Percentiles rank a stretch among this genome's conserved stretches.
phyloP scores from a whole-genome alignment of 2,113 vertebrate species.

The Alectura lathami region DNA sequence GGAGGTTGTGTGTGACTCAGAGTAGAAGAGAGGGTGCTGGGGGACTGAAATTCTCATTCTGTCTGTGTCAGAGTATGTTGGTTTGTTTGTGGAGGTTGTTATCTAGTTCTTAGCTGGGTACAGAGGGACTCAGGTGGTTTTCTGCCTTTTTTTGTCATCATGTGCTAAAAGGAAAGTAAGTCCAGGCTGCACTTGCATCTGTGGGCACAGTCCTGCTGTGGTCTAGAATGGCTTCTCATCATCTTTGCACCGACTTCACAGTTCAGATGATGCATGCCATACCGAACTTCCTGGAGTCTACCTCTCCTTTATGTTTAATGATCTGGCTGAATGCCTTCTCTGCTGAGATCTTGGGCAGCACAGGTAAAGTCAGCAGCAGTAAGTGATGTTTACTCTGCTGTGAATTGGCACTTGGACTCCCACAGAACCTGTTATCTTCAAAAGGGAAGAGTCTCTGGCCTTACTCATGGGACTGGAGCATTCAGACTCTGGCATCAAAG shows the following conservation, averaged over 20 bases:
- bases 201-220: background rate
- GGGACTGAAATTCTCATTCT: background rate
- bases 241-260: background rate
- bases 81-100: background rate
- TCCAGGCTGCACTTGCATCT: background rate
- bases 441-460: background rate
- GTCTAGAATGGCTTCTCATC: background rate
- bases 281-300: background rate
- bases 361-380: background rate
- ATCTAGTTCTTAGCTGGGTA: background rate
- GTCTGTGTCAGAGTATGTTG: background rate
- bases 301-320: background rate
- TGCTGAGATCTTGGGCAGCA: background rate
- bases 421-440: background rate
- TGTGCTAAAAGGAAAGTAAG: background rate
- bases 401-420: background rate
- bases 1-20: fast-evolving
- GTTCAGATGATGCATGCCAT: background rate
- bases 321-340: background rate
- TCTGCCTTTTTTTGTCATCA: background rate
- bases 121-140: fast-evolving
- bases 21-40: background rate
- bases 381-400: background rate
- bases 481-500: background rate
- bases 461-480: background rate